Conservation (phyloP, 2,888 invertebrate genomes). For the Epistrophe grossulariae region DNA sequence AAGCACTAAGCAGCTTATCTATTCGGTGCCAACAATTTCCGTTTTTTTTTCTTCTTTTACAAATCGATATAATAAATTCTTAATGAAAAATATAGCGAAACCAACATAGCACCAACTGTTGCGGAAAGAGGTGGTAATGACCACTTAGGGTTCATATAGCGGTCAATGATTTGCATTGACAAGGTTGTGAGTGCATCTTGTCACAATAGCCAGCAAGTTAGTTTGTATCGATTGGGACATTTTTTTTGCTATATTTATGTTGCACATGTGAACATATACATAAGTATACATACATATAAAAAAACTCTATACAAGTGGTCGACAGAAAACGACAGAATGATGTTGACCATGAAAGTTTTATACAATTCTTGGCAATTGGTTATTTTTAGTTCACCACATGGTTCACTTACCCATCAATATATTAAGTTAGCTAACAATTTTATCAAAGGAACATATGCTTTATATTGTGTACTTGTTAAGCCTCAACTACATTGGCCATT, state of each 20-base stretch:
- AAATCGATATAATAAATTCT: conserved; percentile 41
- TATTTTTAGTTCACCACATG: conserved; percentile 21
- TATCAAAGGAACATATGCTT: background rate
- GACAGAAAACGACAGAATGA: conserved; percentile 4
- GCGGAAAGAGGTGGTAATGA: conserved; percentile 32
- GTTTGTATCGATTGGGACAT: conserved; percentile 46
- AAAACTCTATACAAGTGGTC: conserved; percentile 13
- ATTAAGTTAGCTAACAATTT: background rate
- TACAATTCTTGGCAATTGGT: conserved; percentile 31
- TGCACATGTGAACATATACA: too few relatives aligned
- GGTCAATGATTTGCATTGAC: conserved; percentile 66
- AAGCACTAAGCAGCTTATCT: background rate
- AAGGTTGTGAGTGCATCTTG: conserved; percentile 41
- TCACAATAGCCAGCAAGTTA: conserved; percentile 27
- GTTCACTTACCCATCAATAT: background rate
- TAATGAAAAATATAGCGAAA: background rate
- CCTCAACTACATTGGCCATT: too few relatives aligned
- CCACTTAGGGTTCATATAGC: conserved; percentile 48
- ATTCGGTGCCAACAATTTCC: conserved; percentile 28
- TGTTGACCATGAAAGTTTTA: conserved; percentile 54
- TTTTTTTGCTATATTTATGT: background rate
- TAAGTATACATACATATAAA: too few relatives aligned
- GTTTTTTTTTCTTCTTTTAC: conserved; percentile 1
- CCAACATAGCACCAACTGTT: conserved; percentile 1
- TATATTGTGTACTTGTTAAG: background rate